These are phyloP conservation scores for Antheraea yamamai DNA, from an alignment of 2,888 invertebrate genomes.

Conservation along the genomic window DNA sequence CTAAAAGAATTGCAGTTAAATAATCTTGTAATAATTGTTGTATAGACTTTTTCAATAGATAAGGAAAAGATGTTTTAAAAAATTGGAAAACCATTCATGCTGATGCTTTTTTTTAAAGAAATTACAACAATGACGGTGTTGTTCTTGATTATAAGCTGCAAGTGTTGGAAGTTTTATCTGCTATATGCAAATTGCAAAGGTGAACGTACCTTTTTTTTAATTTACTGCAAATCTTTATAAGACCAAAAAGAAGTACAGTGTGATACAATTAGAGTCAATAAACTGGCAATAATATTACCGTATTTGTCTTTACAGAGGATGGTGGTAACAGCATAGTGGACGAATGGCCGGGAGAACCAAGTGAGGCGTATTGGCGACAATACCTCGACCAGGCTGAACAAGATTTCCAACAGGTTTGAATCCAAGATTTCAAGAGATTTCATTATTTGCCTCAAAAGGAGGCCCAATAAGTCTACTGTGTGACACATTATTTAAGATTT, in stretches of 20 bases:
- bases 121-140: background rate
- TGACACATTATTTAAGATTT: background rate
- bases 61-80: no score
- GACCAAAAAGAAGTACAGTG: background rate
- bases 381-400: constrained; percentile 77
- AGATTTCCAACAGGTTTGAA: constrained; percentile 74
- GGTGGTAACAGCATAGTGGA: constrained; percentile 72
- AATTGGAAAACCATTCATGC: no score
- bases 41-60: background rate
- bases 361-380: constrained; percentile 77
- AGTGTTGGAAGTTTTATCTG: background rate
- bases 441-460: background rate
- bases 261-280: background rate
- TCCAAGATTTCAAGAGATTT: background rate
- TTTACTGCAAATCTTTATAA: background rate
- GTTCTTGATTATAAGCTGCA: background rate
- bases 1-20: background rate
- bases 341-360: constrained; percentile 81
- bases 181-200: background rate
- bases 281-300: background rate
- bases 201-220: background rate
- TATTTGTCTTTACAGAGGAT: constrained; percentile 55
- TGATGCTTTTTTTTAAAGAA: no score
- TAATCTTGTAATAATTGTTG: background rate
- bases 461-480: background rate